These are phyloP conservation scores for Crypturellus undulatus DNA, from an alignment of 2,113 vertebrate genomes.

Conservation along the genomic window DNA sequence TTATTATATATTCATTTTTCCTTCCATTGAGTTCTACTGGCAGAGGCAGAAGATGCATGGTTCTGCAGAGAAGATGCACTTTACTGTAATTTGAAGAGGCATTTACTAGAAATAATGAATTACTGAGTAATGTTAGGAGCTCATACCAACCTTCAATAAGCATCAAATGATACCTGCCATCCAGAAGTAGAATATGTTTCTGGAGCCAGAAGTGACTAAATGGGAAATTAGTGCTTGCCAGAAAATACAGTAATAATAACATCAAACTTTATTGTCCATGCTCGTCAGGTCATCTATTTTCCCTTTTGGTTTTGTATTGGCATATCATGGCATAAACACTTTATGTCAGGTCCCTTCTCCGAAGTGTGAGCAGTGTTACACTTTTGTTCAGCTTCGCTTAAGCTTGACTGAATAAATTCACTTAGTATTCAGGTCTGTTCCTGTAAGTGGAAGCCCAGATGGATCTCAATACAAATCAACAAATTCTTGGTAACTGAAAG, in stretches of 20 bases:
- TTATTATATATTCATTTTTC: neutral
- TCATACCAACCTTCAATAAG: neutral
- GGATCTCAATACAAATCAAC: slow-evolving; percentile 67
- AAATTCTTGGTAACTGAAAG: slow-evolving; percentile 77
- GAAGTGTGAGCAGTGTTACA: slow-evolving; percentile 66
- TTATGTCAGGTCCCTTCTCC: slow-evolving; percentile 33
- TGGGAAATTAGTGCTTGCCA: neutral
- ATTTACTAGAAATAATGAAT: neutral
- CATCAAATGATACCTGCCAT: neutral
- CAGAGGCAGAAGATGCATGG: neutral
- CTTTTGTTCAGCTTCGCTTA: slow-evolving; percentile 58
- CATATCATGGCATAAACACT: slow-evolving; percentile 64
- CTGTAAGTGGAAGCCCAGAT: slow-evolving; percentile 73
- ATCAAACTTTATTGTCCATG: neutral
- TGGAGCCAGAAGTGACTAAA: neutral
- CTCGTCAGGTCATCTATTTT: neutral
- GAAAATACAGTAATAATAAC: neutral
- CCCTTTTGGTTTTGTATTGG: slow-evolving; percentile 52
- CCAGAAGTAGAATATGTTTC: neutral
- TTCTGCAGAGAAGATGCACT: neutral
- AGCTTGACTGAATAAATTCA: slow-evolving; percentile 71
- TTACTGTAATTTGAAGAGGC: neutral
- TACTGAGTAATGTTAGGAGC: neutral
- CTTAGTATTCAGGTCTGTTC: slow-evolving; percentile 73
- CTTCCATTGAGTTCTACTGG: neutral